Evolutionary conservation across 2,888 invertebrate genomes (phyloP), one percentile per base, ranked within the genome.

Genomic region (Brachyptera risi): DNA sequence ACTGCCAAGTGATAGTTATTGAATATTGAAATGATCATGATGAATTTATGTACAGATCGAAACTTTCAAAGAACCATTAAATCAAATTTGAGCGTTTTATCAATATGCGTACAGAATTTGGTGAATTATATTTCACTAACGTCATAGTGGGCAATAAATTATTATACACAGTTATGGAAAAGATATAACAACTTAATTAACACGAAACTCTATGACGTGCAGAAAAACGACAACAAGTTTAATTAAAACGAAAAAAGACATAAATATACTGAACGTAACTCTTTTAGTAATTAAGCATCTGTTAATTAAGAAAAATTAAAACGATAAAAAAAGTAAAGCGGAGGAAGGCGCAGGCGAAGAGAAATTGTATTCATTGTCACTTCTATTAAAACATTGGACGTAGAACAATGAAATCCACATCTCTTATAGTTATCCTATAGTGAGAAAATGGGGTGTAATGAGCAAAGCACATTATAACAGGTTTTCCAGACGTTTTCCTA

Each of bases 171-270:
- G 42, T 19, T 21, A 21, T 42, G n/a, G 24, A 24, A 24, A 47
- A 47, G 24, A 47, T 21, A 47, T 47, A 47, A 47, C 24, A 21
- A 47, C 24, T 21, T 47, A 21, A 24, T 47, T 47, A 47, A 47
- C 47, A 47, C 47, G 47, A 47, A 47, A 17, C 47, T 47, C 47
- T 47, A 24, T 47, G 47, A 47, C 11, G 47, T 24, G n/a, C n/a
- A n/a, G n/a, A 24, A 47, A 54, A 54, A 11, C 35, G 54, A 35
- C 54, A 35, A 31, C 54, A 51, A 15, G 17, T 54, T 54, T 54
- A 54, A 54, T 54, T 54, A 54, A 54, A 54, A 54, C 54, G 54
- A 54, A 37, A 35, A n/a, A 54, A 54, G 35, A 54, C 54, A 54
- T 54, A 54, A 54, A 54, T 35, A 19, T 37, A 37, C 35, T 35